These are phyloP conservation scores for Megalopta genalis DNA, from an alignment of 1,140 invertebrate genomes.

Conservation along the genomic window DNA sequence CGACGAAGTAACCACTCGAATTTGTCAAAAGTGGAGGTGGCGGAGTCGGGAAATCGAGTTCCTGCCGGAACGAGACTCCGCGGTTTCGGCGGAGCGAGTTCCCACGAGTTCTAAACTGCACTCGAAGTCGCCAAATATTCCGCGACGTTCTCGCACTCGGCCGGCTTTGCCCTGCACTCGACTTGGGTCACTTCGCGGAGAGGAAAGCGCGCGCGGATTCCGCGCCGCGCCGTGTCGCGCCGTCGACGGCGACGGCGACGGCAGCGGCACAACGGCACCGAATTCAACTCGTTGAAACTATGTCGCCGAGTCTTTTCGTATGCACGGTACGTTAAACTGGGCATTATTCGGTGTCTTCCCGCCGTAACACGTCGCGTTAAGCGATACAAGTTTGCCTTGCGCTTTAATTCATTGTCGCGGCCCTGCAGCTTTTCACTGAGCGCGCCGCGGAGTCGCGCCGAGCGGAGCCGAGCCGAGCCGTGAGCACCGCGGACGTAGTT, in stretches of 20 bases:
- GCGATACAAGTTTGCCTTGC: not conserved
- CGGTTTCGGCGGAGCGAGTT: not conserved
- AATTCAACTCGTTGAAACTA: conserved; percentile 46
- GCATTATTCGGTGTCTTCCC: conserved; percentile 5
- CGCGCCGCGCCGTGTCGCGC: no score
- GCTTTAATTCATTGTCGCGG: conserved; percentile 2
- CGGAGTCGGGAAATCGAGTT: not conserved
- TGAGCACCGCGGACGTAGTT: not conserved
- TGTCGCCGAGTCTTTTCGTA: conserved; percentile 12
- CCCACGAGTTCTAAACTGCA: conserved; percentile 51
- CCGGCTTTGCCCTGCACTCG: conserved; percentile 49
- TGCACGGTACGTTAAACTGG: conserved; percentile 4
- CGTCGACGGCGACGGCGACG: no score
- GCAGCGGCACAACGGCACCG: not conserved
- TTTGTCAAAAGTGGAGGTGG: conserved; percentile 38
- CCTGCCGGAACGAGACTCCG: not conserved
- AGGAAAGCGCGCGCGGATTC: conserved; percentile 32
- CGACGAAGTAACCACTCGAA: not conserved
- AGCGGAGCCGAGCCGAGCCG: no score
- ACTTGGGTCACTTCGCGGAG: conserved; percentile 47
- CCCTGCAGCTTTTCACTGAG: not conserved
- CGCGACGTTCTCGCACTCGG: conserved; percentile 54
- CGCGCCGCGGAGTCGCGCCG: no score
- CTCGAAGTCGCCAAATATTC: conserved; percentile 57
- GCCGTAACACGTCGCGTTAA: not conserved